These are phyloP conservation scores for Oxycera nigricornis DNA, from an alignment of 2,888 invertebrate species.

Conservation along the genomic window DNA sequence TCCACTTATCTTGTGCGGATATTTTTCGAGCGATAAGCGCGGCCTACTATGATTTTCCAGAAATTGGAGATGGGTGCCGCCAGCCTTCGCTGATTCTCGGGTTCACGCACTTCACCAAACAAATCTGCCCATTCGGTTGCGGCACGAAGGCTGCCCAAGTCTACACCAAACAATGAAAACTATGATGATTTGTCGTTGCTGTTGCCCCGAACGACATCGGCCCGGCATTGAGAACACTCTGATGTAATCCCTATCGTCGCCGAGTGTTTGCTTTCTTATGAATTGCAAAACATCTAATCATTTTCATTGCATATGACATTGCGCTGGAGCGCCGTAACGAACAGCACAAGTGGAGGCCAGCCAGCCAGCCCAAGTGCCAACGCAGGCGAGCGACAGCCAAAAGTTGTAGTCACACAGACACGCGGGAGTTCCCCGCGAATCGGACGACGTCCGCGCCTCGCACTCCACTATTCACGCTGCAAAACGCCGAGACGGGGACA, in stretches of 20 bases:
- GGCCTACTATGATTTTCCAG: too few relatives aligned
- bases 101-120: too few relatives aligned
- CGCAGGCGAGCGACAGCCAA: too few relatives aligned
- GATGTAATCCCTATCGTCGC: slow-evolving; percentile 9
- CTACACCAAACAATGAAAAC: neutral
- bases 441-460: neutral
- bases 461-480: too few relatives aligned
- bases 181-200: neutral
- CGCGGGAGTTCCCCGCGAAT: neutral
- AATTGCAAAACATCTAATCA: slow-evolving; percentile 25
- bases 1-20: neutral
- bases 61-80: neutral
- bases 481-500: neutral
- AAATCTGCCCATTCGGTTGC: too few relatives aligned
- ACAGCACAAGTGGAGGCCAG: neutral
- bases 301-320: neutral
- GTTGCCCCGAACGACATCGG: neutral
- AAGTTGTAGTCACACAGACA: too few relatives aligned
- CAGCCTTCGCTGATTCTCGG: neutral
- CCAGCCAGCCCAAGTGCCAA: neutral
- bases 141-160: too few relatives aligned
- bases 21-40: neutral
- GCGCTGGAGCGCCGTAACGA: neutral
- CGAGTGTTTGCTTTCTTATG: slow-evolving; percentile 7
- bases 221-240: neutral